Conservation (phyloP, 2,888 invertebrate species). For the Dioctria rufipes region DNA sequence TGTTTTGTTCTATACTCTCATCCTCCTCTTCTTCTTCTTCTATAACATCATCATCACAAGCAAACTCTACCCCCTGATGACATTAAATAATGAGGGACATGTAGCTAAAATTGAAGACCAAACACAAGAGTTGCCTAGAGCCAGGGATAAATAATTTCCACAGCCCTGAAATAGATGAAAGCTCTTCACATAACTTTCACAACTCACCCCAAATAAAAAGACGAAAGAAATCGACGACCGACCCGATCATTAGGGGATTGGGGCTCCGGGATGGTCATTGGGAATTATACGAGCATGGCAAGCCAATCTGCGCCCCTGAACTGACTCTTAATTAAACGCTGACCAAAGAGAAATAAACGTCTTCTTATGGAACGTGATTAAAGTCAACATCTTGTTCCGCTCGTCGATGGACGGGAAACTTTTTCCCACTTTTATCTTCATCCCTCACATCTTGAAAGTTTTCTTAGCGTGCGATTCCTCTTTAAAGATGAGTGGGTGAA, state of each 20-base stretch:
- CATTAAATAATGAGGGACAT: slow-evolving; percentile 59
- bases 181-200: slow-evolving; percentile 50
- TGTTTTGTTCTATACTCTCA: background rate
- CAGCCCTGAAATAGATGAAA: slow-evolving; percentile 48
- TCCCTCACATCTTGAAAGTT: slow-evolving; percentile 49
- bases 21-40: background rate
- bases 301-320: slow-evolving; percentile 57
- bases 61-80: slow-evolving; percentile 29
- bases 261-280: background rate
- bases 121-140: slow-evolving; percentile 41
- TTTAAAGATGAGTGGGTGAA: slow-evolving; percentile 42
- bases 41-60: too few species aligned
- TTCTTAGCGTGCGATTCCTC: slow-evolving; percentile 18
- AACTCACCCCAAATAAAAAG: slow-evolving; percentile 1
- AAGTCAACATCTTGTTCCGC: slow-evolving; percentile 60
- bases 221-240: slow-evolving; percentile 41
- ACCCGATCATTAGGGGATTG: slow-evolving; percentile 43
- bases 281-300: slow-evolving; percentile 19
- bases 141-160: slow-evolving; percentile 49
- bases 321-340: slow-evolving; percentile 60
- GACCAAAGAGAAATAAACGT: slow-evolving; percentile 59
- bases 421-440: slow-evolving; percentile 44
- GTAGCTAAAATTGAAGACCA: slow-evolving; percentile 57
- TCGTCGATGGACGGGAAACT: slow-evolving; percentile 55
- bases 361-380: slow-evolving; percentile 61